A percentile compares a stretch with the other conserved stretches of the same genome.
phyloP scores from a whole-genome alignment of 2,113 vertebrate genomes.

The Toxostoma redivivum region DNA sequence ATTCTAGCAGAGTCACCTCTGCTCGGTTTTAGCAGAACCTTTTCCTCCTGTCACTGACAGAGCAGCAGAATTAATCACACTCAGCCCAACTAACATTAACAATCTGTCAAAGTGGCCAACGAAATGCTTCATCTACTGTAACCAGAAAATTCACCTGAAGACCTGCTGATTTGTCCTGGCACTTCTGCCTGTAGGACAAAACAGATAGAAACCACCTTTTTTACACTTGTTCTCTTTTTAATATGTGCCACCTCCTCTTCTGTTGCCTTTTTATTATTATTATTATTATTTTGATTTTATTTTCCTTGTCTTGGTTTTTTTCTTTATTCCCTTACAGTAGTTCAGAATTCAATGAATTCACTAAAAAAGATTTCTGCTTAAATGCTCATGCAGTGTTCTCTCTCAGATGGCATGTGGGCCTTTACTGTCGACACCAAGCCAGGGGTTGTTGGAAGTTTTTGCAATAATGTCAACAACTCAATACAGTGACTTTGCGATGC shows the following conservation, averaged over 20 bases:
- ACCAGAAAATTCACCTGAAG: constrained; percentile 82
- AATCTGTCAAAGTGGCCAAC: constrained; percentile 83
- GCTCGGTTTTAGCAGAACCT: constrained; percentile 69
- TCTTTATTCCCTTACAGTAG: neutral
- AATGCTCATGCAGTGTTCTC: neutral
- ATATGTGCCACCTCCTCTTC: neutral
- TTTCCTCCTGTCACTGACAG: constrained; percentile 79
- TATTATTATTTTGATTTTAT: neutral
- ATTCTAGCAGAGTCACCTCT: constrained; percentile 69
- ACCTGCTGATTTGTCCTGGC: constrained; percentile 80
- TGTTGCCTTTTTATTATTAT: neutral
- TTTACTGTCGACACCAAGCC: neutral
- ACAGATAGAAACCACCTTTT: constrained; percentile 23
- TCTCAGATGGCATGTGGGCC: neutral
- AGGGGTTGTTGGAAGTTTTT: neutral
- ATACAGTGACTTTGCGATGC: neutral
- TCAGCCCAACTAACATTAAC: constrained; percentile 89
- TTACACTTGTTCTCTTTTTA: neutral
- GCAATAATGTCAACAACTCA: neutral
- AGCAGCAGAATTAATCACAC: constrained; percentile 90
- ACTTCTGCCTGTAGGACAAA: constrained; percentile 73
- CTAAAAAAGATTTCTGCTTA: neutral
- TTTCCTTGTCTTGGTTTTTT: neutral
- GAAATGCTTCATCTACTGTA: constrained; percentile 81
- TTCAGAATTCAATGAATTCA: neutral